Evolutionary conservation across 2,797 vertebrate species (phyloP).

Genomic region (Pteropus rufus): DNA sequence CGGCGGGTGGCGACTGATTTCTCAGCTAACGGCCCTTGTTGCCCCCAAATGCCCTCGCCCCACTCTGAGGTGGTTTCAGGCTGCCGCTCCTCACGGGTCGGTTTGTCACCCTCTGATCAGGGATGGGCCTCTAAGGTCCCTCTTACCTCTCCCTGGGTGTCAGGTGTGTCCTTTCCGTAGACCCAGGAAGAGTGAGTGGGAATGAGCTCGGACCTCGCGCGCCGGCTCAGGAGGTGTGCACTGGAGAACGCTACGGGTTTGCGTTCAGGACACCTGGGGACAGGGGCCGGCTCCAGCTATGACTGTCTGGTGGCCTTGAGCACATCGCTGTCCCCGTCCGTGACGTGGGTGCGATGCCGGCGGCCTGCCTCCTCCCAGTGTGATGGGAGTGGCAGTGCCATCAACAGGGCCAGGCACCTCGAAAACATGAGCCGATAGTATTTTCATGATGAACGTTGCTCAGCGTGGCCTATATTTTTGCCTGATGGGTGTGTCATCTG

Average conservation of each 20-base stretch:
- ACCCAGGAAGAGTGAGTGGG: too few relatives aligned
- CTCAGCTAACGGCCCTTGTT: neutral
- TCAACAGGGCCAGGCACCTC: neutral
- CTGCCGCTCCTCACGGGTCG: neutral
- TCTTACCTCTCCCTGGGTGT: neutral
- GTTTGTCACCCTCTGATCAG: neutral
- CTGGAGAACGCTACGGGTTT: neutral
- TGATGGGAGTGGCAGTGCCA: too few relatives aligned
- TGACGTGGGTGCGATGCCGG: neutral
- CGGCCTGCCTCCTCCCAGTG: too few relatives aligned
- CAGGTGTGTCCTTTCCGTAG: neutral
- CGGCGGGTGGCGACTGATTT: neutral
- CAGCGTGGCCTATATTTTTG: neutral
- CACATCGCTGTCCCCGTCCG: neutral
- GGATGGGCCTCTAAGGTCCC: too few relatives aligned
- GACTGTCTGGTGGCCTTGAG: neutral
- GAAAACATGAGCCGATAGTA: neutral
- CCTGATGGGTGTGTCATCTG: neutral
- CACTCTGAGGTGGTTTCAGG: neutral
- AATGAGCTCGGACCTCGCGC: fast-evolving
- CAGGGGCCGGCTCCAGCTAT: neutral
- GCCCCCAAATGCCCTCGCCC: neutral
- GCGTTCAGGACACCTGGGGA: neutral
- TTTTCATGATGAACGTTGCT: neutral
- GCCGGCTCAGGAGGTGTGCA: neutral